phyloP scores from a whole-genome alignment of 1,140 invertebrate species.

The Drosophila kanapiae region DNA sequence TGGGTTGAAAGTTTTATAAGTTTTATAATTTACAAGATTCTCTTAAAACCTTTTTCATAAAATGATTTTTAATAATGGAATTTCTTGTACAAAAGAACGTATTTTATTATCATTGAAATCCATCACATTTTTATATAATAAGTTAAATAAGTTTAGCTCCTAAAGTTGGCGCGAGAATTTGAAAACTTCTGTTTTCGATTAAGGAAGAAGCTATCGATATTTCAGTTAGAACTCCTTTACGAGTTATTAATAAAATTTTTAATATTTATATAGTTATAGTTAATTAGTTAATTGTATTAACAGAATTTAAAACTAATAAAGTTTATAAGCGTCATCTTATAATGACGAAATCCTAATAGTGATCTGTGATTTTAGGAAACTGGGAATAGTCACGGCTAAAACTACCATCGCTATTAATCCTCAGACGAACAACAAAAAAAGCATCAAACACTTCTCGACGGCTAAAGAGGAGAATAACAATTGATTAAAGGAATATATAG shows the following conservation, averaged over 20 bases:
- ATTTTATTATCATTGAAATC: too few species aligned
- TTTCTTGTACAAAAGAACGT: too few species aligned
- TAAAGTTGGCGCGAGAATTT: neutral
- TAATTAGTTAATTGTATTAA: neutral
- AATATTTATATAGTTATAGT: neutral
- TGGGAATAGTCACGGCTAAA: neutral
- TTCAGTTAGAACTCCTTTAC: neutral
- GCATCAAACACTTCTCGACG: neutral
- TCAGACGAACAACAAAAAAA: slow-evolving; percentile 2
- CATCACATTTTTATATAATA: too few species aligned
- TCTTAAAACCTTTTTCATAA: neutral
- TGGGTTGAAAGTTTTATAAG: neutral
- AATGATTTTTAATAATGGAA: too few species aligned
- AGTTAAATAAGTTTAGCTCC: neutral
- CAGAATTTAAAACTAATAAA: neutral
- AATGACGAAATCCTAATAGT: neutral
- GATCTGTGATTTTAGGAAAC: neutral
- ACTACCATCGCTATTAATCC: slow-evolving; percentile 11
- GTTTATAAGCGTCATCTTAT: neutral
- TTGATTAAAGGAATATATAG: neutral
- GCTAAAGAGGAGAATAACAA: neutral
- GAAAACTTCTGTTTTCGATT: neutral
- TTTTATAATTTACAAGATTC: too few species aligned
- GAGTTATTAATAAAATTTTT: neutral
- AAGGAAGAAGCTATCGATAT: neutral